Percentiles rank a stretch among this genome's conserved stretches.
These are phyloP conservation scores for Loxodonta africana DNA, from an alignment of 2,113 vertebrate species.

Conservation along the genomic window DNA sequence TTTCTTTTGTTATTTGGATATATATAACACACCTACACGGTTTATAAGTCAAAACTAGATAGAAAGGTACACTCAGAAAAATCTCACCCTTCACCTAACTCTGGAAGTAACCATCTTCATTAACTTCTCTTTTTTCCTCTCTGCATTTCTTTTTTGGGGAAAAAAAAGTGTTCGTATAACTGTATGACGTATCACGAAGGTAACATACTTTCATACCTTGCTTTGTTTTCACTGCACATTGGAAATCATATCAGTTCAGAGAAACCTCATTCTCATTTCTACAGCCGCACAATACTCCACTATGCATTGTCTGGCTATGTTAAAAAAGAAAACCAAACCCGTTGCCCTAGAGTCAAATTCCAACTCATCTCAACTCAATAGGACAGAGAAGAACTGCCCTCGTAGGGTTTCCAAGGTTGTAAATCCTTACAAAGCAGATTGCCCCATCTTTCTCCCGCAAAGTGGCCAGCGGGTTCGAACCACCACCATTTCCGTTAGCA, in stretches of 20 bases:
- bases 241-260: not conserved
- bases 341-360: no score
- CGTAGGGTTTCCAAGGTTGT: no score
- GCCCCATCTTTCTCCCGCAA: no score
- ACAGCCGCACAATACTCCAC: fast-evolving
- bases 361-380: no score
- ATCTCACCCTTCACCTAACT: not conserved
- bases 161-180: not conserved
- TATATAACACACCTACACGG: not conserved
- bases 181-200: not conserved
- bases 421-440: no score
- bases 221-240: not conserved
- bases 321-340: no score
- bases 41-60: not conserved
- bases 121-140: not conserved
- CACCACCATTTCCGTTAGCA: no score
- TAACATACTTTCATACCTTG: not conserved
- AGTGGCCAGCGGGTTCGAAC: no score
- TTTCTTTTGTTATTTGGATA: not conserved
- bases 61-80: not conserved
- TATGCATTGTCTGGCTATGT: not conserved
- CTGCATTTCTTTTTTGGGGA: not conserved
- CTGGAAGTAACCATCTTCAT: not conserved
- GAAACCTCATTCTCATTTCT: fast-evolving
- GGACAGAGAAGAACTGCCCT: no score